Evolutionary conservation across 1,140 invertebrate genomes (phyloP).

Genomic region (Microplitis demolitor): DNA sequence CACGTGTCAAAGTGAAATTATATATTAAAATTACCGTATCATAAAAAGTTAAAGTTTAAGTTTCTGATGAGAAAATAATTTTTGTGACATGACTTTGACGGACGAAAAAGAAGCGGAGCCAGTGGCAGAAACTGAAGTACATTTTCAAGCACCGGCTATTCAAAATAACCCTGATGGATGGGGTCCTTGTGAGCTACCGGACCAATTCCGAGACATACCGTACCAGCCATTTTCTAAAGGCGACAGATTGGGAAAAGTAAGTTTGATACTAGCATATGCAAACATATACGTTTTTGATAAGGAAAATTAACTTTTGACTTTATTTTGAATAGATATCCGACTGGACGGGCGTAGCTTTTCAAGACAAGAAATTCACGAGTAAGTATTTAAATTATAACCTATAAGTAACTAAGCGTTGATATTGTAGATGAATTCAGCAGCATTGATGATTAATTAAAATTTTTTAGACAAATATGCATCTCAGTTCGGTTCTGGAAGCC

Average conservation of each 20-base stretch:
- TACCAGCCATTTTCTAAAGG: constrained; percentile 98
- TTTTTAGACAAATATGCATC: constrained; percentile 89
- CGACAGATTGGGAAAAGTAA: constrained; percentile 90
- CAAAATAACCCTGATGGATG: constrained; percentile 91
- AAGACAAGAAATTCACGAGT: constrained; percentile 95
- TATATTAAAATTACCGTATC: no score
- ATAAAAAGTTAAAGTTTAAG: no score
- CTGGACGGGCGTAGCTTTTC: constrained; percentile 94
- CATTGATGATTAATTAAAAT: neutral
- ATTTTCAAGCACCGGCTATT: constrained; percentile 74
- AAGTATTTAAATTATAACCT: constrained; percentile 52
- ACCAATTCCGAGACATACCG: constrained; percentile 96
- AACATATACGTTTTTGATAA: no score
- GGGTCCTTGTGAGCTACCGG: constrained; percentile 93
- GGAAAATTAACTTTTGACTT: neutral
- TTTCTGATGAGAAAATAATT: no score
- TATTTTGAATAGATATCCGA: constrained; percentile 80
- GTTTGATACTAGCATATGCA: neutral
- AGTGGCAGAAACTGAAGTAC: constrained; percentile 43
- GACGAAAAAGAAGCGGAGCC: constrained; percentile 2
- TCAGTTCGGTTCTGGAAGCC: constrained; percentile 91
- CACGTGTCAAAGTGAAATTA: no score
- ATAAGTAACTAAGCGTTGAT: neutral
- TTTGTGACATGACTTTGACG: neutral
- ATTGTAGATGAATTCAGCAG: no score